Percentiles rank a stretch among this genome's conserved stretches.
Conservation (phyloP, 1,140 invertebrate species). For the Drosophila nasuta region DNA sequence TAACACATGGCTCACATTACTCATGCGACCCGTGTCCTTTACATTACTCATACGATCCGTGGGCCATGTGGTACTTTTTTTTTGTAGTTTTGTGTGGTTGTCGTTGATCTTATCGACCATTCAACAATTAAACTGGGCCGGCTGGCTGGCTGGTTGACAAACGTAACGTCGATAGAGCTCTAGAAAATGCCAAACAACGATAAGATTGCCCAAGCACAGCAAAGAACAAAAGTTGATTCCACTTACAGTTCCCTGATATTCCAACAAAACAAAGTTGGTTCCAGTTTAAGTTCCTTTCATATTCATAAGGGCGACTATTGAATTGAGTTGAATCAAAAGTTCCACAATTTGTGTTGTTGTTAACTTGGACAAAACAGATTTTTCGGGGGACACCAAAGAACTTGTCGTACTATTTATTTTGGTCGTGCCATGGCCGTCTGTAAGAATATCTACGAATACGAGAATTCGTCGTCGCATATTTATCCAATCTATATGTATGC, state of each 20-base stretch:
- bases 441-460: conserved; percentile 42
- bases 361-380: conserved; percentile 32
- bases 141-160: conserved; percentile 9
- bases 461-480: conserved; percentile 20
- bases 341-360: neutral
- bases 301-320: neutral
- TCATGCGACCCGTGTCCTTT: conserved; percentile 22
- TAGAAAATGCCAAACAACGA: conserved; percentile 16
- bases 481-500: conserved; percentile 45
- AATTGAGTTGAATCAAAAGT: neutral
- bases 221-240: neutral
- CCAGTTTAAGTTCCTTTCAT: conserved; percentile 2
- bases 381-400: neutral
- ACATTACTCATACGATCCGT: conserved; percentile 66
- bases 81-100: neutral
- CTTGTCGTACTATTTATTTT: conserved; percentile 31
- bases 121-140: conserved; percentile 23
- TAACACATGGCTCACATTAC: neutral
- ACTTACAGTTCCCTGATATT: neutral
- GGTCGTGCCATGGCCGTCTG: conserved; percentile 34
- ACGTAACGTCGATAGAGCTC: conserved; percentile 24
- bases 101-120: conserved; percentile 11
- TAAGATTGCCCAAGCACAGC: conserved; percentile 33
- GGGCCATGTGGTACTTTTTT: conserved; percentile 1
- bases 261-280: neutral